These are phyloP conservation scores for Oscheius sp. DNA, from an alignment of 2,888 invertebrate species.

Conservation along the genomic window DNA sequence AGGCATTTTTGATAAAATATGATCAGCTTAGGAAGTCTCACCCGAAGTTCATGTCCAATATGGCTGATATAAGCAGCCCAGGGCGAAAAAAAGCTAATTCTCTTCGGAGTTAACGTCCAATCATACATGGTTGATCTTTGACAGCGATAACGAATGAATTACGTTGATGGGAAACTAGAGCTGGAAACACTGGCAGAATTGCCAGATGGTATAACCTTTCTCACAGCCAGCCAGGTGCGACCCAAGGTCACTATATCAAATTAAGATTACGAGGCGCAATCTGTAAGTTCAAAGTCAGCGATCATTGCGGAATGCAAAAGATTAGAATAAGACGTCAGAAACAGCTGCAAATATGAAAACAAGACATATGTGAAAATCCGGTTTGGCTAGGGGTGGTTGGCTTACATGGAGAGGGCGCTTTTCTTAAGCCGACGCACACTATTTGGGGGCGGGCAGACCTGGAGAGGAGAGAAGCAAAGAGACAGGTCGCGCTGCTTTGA, in stretches of 20 bases:
- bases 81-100: constrained; percentile 68
- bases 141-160: constrained; percentile 38
- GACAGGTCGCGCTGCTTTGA: constrained; percentile 25
- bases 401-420: constrained; percentile 12
- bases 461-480: not conserved
- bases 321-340: not conserved
- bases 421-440: constrained; percentile 10
- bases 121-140: constrained; percentile 47
- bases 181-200: not conserved
- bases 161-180: constrained; percentile 25
- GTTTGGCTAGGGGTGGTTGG: constrained; percentile 4
- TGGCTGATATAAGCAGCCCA: constrained; percentile 71
- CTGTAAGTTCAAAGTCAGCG: constrained; percentile 26
- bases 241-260: constrained; percentile 14
- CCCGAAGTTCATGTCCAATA: constrained; percentile 48
- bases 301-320: too few relatives aligned
- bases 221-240: constrained; percentile 23
- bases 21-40: constrained; percentile 2
- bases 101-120: constrained; percentile 47
- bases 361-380: constrained; percentile 4
- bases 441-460: constrained; percentile 12
- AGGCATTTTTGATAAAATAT: too few relatives aligned
- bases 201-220: not conserved
- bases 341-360: not conserved
- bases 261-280: constrained; percentile 14